phyloP scores from a whole-genome alignment of 2,797 vertebrate species.

The Otus scops region DNA sequence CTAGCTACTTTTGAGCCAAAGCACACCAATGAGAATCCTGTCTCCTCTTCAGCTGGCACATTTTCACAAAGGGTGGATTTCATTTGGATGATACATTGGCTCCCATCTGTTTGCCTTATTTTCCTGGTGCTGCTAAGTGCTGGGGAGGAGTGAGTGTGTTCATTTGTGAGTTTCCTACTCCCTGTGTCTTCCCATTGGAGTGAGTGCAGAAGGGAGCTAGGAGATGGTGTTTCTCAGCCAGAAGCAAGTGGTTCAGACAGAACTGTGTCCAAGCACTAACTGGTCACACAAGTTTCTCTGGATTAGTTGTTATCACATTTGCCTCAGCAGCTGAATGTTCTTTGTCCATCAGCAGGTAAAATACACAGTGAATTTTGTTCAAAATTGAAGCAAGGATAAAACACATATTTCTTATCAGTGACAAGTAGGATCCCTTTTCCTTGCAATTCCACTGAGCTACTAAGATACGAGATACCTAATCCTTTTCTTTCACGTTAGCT shows the following conservation, averaged over 20 bases:
- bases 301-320: neutral
- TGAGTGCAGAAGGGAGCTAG: neutral
- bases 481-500: neutral
- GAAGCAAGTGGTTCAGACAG: neutral
- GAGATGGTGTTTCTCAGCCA: neutral
- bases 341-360: neutral
- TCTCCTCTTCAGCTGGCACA: conserved; percentile 32
- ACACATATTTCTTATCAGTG: neutral
- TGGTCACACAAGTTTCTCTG: neutral
- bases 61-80: conserved; percentile 32
- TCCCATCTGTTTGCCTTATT: conserved; percentile 55
- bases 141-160: conserved; percentile 14
- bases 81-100: conserved; percentile 29
- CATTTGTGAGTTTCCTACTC: conserved; percentile 17
- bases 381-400: neutral
- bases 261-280: neutral
- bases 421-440: neutral
- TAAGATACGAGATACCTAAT: conserved; percentile 10
- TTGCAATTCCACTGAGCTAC: conserved; percentile 4
- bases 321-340: neutral
- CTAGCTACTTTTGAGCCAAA: neutral
- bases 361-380: neutral
- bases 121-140: conserved; percentile 12
- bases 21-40: neutral
- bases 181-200: neutral